Conservation (phyloP, 2,113 vertebrate species). For the Cettia cetti region DNA sequence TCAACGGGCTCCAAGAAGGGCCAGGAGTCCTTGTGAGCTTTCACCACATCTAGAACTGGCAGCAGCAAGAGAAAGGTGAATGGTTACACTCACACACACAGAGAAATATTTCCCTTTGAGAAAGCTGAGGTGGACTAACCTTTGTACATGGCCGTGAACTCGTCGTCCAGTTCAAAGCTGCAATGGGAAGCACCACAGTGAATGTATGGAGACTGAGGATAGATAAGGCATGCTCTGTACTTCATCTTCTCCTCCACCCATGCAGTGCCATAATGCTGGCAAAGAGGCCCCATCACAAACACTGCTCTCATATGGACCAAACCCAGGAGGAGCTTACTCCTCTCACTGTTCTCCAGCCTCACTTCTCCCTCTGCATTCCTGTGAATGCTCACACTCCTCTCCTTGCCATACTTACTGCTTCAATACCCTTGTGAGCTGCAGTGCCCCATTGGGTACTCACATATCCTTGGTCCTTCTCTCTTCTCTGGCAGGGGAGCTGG, state of each 20-base stretch:
- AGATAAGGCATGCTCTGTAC: not conserved
- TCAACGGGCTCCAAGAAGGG: constrained; percentile 97
- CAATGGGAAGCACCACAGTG: constrained; percentile 11
- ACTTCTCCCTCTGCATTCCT: not conserved
- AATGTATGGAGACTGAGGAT: not conserved
- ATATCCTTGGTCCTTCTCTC: constrained; percentile 83
- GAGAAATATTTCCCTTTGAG: not conserved
- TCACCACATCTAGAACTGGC: constrained; percentile 90
- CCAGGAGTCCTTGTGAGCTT: constrained; percentile 97
- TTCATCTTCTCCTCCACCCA: not conserved
- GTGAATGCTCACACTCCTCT: not conserved
- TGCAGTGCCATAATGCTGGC: not conserved
- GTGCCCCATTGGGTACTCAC: constrained; percentile 73
- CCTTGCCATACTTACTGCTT: not conserved
- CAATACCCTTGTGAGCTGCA: rapidly evolving
- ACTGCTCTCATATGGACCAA: not conserved
- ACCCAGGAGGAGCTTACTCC: not conserved
- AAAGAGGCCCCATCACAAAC: not conserved
- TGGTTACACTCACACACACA: not conserved
- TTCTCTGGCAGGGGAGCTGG: constrained; percentile 82
- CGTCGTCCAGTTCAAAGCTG: constrained; percentile 95
- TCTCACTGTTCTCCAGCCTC: not conserved
- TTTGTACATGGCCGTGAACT: constrained; percentile 97
- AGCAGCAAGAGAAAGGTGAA: not conserved
- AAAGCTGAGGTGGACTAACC: constrained; percentile 73